Conservation (phyloP, 2,113 vertebrate species). For the Phaetusa simplex region DNA sequence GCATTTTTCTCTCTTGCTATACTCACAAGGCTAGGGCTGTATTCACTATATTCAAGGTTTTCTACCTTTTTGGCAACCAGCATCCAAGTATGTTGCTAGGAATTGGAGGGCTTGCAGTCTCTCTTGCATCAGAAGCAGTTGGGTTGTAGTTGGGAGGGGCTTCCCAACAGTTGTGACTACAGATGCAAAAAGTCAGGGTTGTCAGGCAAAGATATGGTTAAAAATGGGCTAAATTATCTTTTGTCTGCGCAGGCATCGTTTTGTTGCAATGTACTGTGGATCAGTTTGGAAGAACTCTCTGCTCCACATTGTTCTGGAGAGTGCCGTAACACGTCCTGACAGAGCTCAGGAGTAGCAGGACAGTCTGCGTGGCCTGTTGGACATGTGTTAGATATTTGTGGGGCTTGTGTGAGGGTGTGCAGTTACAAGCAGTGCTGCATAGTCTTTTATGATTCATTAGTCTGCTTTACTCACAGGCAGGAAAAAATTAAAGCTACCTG, state of each 20-base stretch:
- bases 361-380: neutral
- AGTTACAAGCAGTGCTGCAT: neutral
- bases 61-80: neutral
- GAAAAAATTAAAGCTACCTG: neutral
- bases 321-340: fast-evolving
- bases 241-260: fast-evolving
- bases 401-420: neutral
- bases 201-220: neutral
- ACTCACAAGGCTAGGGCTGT: neutral
- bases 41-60: neutral
- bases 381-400: neutral
- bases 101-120: neutral
- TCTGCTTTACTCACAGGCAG: neutral
- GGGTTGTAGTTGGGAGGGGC: neutral
- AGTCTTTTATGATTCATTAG: neutral
- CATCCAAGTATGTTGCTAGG: fast-evolving
- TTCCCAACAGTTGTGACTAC: neutral
- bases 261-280: fast-evolving
- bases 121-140: too few species aligned
- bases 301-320: fast-evolving
- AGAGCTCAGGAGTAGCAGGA: fast-evolving
- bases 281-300: neutral
- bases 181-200: neutral
- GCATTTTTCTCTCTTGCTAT: neutral
- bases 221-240: fast-evolving